Conservation (phyloP, 1,140 invertebrate species). For the Bombus ignitus region DNA sequence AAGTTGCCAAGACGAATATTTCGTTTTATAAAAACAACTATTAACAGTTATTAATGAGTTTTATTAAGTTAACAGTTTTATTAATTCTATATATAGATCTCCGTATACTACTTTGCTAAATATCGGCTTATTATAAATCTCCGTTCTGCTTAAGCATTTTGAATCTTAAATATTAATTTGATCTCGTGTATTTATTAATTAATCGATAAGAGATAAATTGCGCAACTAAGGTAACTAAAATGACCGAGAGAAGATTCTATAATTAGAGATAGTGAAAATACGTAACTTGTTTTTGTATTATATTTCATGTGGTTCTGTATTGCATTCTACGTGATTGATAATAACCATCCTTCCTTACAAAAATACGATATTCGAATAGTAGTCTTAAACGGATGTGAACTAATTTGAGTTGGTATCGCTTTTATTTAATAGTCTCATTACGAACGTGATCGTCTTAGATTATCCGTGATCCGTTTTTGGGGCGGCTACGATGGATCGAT, state of each 20-base stretch:
- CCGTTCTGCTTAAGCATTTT: no score
- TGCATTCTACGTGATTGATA: neutral
- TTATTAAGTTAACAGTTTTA: neutral
- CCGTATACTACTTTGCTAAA: no score
- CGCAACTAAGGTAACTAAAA: no score
- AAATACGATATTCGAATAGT: neutral
- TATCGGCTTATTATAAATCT: no score
- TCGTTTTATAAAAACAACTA: neutral
- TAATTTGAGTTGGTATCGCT: slow-evolving; percentile 16
- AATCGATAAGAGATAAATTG: no score
- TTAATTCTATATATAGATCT: neutral
- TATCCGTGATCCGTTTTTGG: slow-evolving; percentile 56
- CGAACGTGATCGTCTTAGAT: slow-evolving; percentile 31
- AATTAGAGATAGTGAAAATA: no score
- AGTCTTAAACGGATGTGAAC: neutral
- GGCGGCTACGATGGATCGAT: slow-evolving; percentile 68
- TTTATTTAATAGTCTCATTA: slow-evolving; percentile 34
- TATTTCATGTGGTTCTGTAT: neutral
- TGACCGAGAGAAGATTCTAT: no score
- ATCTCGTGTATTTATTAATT: no score
- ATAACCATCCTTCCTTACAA: neutral
- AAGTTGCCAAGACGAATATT: neutral
- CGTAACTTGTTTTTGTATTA: no score
- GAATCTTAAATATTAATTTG: no score
- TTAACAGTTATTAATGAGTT: no score